Evolutionary conservation across 2,888 invertebrate species (phyloP), one percentile per base, ranked within the genome.

Genomic region (Palloptera scutellata): DNA sequence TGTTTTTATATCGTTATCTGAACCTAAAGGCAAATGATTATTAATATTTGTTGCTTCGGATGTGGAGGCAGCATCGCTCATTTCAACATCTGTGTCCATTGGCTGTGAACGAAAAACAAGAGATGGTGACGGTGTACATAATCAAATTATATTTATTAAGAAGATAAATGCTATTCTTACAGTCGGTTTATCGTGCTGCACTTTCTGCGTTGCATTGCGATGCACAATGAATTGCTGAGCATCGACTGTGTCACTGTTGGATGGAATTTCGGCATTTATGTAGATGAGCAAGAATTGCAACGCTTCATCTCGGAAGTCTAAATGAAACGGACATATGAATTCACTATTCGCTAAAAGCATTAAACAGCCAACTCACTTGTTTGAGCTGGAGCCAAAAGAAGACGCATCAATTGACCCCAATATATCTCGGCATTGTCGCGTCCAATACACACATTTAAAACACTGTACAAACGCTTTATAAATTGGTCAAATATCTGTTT

Each of bases 51-150:
- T 70, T 71, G 73, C 61, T 66, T 72, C 67, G 61, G 72, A 72
- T 67, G 73, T 70, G 54, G 70, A 67, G 51, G 76, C 74, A 53
- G 73, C 73, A 13, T 79, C 78, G 51, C 76, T 54, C 82, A 81
- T 82, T 71, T 83, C 80, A 70, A 88, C 77, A 71, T 86, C 89
- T 11, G 86, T 85, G 73, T 89, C 89, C 86, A 89, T 88, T 0
- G 86, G 78, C 79, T 79, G 67, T n/a, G 63, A 42, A 65, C 66
- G 61, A 66, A 70, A 72, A 51, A 59, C 66, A 51, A 63, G 43
- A n/a, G 71, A 68, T 5, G 68, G 68, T 68, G 67, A 30, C 11
- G 19, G 11, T 59, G 17, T 13, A 17, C 9, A 10, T 17, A 59
- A 59, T 19, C 42, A 59, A 59, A 20, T 43, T n/a, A 45, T 60